Conservation (phyloP, 2,888 invertebrate species). For the Thumatha senex region DNA sequence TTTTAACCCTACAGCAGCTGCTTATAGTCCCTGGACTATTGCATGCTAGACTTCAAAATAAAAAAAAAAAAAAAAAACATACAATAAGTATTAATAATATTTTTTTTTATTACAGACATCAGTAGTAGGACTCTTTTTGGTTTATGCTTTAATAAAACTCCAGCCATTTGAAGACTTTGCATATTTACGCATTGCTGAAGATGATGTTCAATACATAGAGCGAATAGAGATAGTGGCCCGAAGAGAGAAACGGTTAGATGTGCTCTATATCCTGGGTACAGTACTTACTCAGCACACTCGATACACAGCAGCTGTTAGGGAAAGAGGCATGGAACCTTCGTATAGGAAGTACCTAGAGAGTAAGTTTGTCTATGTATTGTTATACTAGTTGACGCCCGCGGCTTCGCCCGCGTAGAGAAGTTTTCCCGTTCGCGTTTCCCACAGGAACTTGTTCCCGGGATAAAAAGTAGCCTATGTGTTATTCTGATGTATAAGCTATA, state of each 20-base stretch:
- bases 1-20: too few relatives aligned
- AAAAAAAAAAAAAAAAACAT: too few relatives aligned
- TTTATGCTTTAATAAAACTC: conserved; percentile 58
- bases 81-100: too few relatives aligned
- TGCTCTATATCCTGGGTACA: conserved; percentile 59
- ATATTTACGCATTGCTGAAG: conserved; percentile 50
- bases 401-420: too few relatives aligned
- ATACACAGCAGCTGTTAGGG: conserved; percentile 52
- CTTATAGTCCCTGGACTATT: too few relatives aligned
- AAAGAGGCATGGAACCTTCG: conserved; percentile 58
- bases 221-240: conserved; percentile 54
- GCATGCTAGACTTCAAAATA: too few relatives aligned
- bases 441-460: too few relatives aligned
- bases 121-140: conserved; percentile 64
- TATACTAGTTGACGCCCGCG: too few relatives aligned
- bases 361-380: conserved; percentile 25
- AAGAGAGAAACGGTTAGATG: conserved; percentile 51
- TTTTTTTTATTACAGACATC: conserved; percentile 47
- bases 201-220: conserved; percentile 52
- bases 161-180: conserved; percentile 65
- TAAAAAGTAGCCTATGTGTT: too few relatives aligned
- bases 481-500: too few relatives aligned
- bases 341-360: conserved; percentile 66
- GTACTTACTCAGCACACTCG: conserved; percentile 40
- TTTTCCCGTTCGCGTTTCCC: too few relatives aligned